Base-by-base conservation (phyloP, 2,113 vertebrate species). In the Actinemys pallida region DNA sequence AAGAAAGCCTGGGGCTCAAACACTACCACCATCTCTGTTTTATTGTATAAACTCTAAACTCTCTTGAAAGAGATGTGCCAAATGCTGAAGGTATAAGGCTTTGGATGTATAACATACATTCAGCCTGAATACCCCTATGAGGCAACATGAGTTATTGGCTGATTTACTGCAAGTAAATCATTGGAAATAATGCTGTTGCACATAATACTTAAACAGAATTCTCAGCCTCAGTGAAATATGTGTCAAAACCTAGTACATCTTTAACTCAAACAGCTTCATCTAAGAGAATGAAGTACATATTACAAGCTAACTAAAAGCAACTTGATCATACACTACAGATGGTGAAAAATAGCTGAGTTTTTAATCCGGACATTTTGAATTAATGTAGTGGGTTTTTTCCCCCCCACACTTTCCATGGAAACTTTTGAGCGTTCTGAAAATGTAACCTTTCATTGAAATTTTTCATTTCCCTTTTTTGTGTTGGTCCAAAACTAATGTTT, bases 1-100 rank as follows among this genome's bases (percentile, higher is more conserved):
- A 96, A 94, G 93, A 94, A 95, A 95, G 97, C 96, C 94, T 85
- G 69, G 92, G 97, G 95, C 92, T 96, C 90, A 96, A 91, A 95
- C 90, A 92, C 42, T 84, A 92, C 81, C 95, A 95, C 89, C 90
- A 92, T 92, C 92, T 93, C 94, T 83, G 85, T 90, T 95, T 95
- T 11, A 50, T 27, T 96, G 88, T 87, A 93, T 91, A 92, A 92
- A 95, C 92, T 96, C 86, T 83, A 20, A 89, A 42, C 1, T 65
- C 57, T 65, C 88, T 92, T 39, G 88, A 94, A 95, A 84, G 88
- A 85, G 95, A 93, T 12, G 84, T 90, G 93, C 93, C 93, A 65
- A 86, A 57, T 94, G 92, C 93, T 95, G 90, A 59, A 1, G 19
- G 93, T 75, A 76, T 39, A 84, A 69, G 92, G 84, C 86, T 92